Evolutionary conservation across 2,888 invertebrate genomes (phyloP).

Genomic region (Listrodromus nycthemerus): DNA sequence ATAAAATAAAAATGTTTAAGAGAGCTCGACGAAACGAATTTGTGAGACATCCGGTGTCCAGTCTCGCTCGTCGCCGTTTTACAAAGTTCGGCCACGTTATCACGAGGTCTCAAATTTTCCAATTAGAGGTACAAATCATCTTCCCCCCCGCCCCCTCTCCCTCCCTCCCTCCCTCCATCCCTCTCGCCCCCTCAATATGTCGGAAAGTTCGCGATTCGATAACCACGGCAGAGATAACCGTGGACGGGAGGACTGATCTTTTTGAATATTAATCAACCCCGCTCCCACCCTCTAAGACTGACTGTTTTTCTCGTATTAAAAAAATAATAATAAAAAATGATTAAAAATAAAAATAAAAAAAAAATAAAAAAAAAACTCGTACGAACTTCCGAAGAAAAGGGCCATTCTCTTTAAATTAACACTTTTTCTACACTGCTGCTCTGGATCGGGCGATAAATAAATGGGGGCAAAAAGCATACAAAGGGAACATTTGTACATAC

Average conservation of each 20-base stretch:
- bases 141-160: slow-evolving; percentile 10
- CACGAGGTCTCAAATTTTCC: slow-evolving; percentile 35
- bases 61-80: slow-evolving; percentile 55
- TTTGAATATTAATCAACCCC: slow-evolving; percentile 56
- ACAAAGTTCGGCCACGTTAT: slow-evolving; percentile 36
- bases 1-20: not conserved
- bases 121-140: slow-evolving; percentile 9
- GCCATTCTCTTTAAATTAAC: slow-evolving; percentile 62
- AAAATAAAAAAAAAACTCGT: slow-evolving; percentile 49
- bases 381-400: slow-evolving; percentile 66
- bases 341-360: slow-evolving; percentile 45
- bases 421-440: slow-evolving; percentile 66
- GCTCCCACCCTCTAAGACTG: slow-evolving; percentile 76
- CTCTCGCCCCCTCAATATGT: slow-evolving; percentile 12
- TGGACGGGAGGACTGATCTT: slow-evolving; percentile 63
- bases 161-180: slow-evolving; percentile 36
- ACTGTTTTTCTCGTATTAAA: slow-evolving; percentile 74
- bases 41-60: slow-evolving; percentile 31
- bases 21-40: slow-evolving; percentile 29
- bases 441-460: slow-evolving; percentile 46
- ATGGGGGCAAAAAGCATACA: slow-evolving; percentile 34
- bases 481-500: slow-evolving; percentile 63
- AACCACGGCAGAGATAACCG: slow-evolving; percentile 5
- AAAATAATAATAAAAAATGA: slow-evolving; percentile 44
- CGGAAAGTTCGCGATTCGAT: slow-evolving; percentile 33